Percentiles rank a stretch among this genome's conserved stretches.
Evolutionary conservation across 1,140 invertebrate genomes (phyloP).

Genomic region (Cyclina sinensis): DNA sequence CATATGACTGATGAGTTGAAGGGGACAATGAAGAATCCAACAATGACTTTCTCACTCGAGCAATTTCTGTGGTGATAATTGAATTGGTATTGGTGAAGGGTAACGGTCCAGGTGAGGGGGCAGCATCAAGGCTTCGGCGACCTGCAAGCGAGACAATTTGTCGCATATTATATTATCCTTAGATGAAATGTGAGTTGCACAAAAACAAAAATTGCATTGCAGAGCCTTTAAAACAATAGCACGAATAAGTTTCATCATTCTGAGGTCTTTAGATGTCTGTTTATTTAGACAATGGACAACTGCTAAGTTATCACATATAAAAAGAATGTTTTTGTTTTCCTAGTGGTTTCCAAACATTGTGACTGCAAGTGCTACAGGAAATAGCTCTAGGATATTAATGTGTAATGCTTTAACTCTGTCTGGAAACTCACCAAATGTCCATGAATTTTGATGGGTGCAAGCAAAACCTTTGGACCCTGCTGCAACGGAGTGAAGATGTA

Average conservation of each 20-base stretch:
- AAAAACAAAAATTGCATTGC: constrained; percentile 19
- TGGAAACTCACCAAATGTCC: background rate
- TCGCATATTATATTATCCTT: no score
- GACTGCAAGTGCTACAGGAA: constrained; percentile 49
- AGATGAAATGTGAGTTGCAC: background rate
- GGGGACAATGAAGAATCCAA: background rate
- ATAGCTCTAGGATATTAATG: constrained; percentile 51
- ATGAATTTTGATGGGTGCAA: background rate
- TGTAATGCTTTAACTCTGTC: background rate
- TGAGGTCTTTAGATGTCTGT: constrained; percentile 17
- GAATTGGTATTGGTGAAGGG: background rate
- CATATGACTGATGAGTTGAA: background rate
- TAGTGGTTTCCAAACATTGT: constrained; percentile 26
- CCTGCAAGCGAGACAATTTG: constrained; percentile 23
- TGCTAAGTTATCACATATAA: constrained; percentile 68
- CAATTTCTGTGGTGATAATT: background rate
- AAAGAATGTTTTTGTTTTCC: constrained; percentile 38
- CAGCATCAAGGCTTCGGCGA: background rate
- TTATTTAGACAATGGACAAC: no score
- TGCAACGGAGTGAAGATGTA: constrained; percentile 34
- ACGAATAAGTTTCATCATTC: constrained; percentile 38
- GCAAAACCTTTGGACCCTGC: background rate
- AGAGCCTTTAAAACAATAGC: constrained; percentile 5
- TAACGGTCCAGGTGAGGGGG: background rate
- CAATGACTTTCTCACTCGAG: background rate